Conservation (phyloP, 2,797 vertebrate species). For the Anabacerthia variegaticeps region DNA sequence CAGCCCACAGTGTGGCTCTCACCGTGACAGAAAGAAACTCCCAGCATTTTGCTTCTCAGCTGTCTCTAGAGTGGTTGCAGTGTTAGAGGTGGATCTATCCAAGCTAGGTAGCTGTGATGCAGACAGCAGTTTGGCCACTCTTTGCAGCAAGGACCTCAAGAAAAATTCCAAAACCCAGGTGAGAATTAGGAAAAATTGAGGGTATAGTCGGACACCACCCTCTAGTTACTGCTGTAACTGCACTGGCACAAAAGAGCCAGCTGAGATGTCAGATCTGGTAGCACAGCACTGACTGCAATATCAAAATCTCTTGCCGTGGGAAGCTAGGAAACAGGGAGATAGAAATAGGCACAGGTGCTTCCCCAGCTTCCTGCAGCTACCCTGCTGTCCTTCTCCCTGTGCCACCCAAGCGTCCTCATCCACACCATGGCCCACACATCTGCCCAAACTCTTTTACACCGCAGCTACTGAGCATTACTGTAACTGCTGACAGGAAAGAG, state of each 20-base stretch:
- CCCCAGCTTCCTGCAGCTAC: neutral
- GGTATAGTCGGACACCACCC: neutral
- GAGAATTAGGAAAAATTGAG: neutral
- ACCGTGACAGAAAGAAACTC: fast-evolving
- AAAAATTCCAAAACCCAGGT: neutral
- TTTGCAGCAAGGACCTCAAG: neutral
- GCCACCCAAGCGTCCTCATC: neutral
- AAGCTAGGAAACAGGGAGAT: neutral
- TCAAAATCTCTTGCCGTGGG: neutral
- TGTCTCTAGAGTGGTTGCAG: neutral
- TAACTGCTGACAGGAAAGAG: neutral
- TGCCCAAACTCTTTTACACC: neutral
- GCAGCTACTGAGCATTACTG: neutral
- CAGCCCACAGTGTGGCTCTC: fast-evolving
- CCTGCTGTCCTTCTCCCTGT: neutral
- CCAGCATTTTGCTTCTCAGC: neutral
- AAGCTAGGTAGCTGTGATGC: neutral
- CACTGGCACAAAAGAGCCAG: neutral
- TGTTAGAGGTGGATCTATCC: neutral
- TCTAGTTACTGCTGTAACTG: neutral
- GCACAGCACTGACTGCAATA: neutral
- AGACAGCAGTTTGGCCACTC: neutral
- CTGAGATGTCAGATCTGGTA: neutral
- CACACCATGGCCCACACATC: fast-evolving
- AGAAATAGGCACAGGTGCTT: fast-evolving